Evolutionary conservation across 2,113 vertebrate genomes (phyloP).

Genomic region (Calidris pugnax): DNA sequence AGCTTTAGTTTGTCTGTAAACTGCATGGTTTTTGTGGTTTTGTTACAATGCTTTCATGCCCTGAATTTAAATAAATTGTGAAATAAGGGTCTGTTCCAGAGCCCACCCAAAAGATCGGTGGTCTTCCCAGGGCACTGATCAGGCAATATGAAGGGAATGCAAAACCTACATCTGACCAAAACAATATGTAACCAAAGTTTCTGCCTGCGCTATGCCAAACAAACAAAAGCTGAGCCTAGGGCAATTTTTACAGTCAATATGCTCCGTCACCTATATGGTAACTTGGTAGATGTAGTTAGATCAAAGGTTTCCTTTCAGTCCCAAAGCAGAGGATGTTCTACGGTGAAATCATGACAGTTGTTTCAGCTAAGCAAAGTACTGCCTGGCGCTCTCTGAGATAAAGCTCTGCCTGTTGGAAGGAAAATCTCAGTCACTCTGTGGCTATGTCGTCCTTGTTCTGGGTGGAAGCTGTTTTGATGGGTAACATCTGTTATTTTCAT

Average conservation of each 20-base stretch:
- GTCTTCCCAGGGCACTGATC: neutral
- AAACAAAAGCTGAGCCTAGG: neutral
- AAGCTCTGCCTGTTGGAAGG: constrained; percentile 3
- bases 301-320: neutral
- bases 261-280: neutral
- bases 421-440: constrained; percentile 57
- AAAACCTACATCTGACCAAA: constrained; percentile 10
- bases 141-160: neutral
- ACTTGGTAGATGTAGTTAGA: neutral
- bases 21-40: constrained; percentile 15
- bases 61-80: neutral
- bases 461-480: constrained; percentile 37
- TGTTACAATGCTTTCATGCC: neutral
- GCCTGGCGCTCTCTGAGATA: neutral
- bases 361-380: neutral
- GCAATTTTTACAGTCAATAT: neutral
- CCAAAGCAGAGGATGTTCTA: neutral
- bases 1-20: neutral
- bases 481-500: constrained; percentile 58
- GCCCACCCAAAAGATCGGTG: constrained; percentile 19
- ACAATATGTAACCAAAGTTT: neutral
- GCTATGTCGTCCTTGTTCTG: neutral
- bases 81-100: neutral
- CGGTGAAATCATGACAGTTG: neutral
- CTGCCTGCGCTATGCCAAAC: neutral